Evolutionary conservation across 1,140 invertebrate species (phyloP).

Genomic region (Procambarus virginalis): DNA sequence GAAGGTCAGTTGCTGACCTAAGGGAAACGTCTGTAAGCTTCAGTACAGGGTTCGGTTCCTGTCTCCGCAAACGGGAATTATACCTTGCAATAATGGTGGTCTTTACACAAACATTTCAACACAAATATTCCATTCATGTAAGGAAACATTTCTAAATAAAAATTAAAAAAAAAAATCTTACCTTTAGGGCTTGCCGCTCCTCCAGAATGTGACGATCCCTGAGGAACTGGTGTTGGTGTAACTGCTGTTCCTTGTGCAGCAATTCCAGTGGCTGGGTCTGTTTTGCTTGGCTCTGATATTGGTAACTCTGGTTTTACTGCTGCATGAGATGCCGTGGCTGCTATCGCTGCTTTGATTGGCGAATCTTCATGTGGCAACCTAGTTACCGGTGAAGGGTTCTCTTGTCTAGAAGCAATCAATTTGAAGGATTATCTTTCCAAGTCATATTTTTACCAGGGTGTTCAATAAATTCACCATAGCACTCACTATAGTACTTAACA

Average conservation of each 20-base stretch:
- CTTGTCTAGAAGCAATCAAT: conserved; percentile 21
- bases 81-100: too few species aligned
- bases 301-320: conserved; percentile 8
- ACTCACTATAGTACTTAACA: neutral
- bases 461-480: neutral
- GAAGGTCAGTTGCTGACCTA: too few species aligned
- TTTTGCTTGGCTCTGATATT: conserved; percentile 12
- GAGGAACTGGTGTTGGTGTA: conserved; percentile 19
- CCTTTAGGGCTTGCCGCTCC: conserved; percentile 18
- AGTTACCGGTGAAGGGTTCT: conserved; percentile 24
- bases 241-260: conserved; percentile 26
- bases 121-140: too few species aligned
- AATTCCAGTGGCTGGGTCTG: conserved; percentile 24
- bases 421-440: too few species aligned
- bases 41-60: too few species aligned
- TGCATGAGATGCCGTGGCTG: conserved; percentile 10
- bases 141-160: too few species aligned
- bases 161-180: neutral
- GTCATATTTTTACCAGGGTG: too few species aligned
- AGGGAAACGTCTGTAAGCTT: too few species aligned
- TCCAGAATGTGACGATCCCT: conserved; percentile 19
- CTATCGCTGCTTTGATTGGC: conserved; percentile 18
- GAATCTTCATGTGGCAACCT: conserved; percentile 30
- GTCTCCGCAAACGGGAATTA: too few species aligned
- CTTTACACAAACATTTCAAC: too few species aligned